phyloP scores from a whole-genome alignment of 2,797 vertebrate genomes.

The Neosalanx taihuensis region DNA sequence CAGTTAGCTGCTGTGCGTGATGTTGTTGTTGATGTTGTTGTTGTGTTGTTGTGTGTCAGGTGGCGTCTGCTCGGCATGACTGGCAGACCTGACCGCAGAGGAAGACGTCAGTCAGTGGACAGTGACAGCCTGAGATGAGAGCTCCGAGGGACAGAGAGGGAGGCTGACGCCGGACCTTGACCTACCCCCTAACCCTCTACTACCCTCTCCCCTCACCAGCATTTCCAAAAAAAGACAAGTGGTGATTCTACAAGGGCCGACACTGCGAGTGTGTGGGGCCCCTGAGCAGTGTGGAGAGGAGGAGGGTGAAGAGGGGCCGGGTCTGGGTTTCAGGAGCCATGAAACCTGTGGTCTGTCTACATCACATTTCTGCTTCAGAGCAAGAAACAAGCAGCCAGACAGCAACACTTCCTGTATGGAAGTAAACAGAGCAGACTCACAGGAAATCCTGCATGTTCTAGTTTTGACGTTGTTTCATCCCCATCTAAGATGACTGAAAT shows the following conservation, averaged over 20 bases:
- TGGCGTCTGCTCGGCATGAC: conserved; percentile 68
- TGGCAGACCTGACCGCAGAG: conserved; percentile 63
- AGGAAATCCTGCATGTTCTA: too few relatives aligned
- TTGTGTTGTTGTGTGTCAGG: conserved; percentile 73
- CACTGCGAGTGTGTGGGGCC: conserved; percentile 3
- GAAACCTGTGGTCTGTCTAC: conserved; percentile 57
- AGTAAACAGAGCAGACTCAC: too few relatives aligned
- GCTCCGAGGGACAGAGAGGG: conserved; percentile 66
- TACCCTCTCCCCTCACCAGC: conserved; percentile 2
- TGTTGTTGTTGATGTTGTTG: conserved; percentile 41
- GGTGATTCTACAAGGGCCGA: conserved; percentile 11
- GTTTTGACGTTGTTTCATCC: too few relatives aligned
- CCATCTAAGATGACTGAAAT: too few relatives aligned
- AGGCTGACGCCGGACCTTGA: conserved; percentile 63
- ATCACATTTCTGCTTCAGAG: conserved; percentile 34
- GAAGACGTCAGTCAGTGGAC: conserved; percentile 72
- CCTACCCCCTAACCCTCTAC: conserved; percentile 66
- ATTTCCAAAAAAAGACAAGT: conserved; percentile 35
- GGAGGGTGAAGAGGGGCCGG: conserved; percentile 7
- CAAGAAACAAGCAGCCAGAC: neutral
- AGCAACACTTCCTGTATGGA: neutral
- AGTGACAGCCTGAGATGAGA: conserved; percentile 66
- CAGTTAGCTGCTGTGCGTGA: too few relatives aligned
- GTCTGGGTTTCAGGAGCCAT: conserved; percentile 30
- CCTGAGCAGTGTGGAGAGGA: conserved; percentile 35